A percentile compares a stretch with the other conserved stretches of the same genome.
Conservation (phyloP, 1,140 invertebrate species). For the Phymastichus coffea region DNA sequence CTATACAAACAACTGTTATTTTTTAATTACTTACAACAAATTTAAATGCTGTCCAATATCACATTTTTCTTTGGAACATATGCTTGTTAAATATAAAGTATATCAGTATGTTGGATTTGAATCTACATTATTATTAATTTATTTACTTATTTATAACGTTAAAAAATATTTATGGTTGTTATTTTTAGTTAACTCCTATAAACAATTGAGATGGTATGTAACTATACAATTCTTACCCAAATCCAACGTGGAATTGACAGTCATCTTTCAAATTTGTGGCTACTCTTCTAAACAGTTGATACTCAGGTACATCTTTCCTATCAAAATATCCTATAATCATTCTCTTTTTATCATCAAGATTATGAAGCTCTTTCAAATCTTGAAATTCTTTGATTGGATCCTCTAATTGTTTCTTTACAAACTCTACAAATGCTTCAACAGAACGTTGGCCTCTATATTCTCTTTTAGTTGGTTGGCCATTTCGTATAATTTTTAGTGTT, state of each 20-base stretch:
- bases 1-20: neutral
- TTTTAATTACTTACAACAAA: conserved; percentile 47
- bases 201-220: no score
- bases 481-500: conserved; percentile 93
- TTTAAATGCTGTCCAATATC: conserved; percentile 50
- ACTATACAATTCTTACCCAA: conserved; percentile 77
- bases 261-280: conserved; percentile 92
- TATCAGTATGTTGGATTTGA: neutral
- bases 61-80: conserved; percentile 52
- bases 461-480: conserved; percentile 89
- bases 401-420: conserved; percentile 86
- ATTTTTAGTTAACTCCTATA: no score
- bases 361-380: conserved; percentile 72
- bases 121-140: neutral
- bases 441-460: conserved; percentile 90
- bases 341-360: conserved; percentile 85
- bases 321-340: conserved; percentile 94
- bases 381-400: conserved; percentile 84
- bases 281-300: conserved; percentile 77
- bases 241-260: conserved; percentile 90
- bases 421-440: conserved; percentile 82
- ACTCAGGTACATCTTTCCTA: conserved; percentile 75
- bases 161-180: no score
- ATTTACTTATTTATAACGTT: no score
- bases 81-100: conserved; percentile 45